Evolutionary conservation across 2,113 vertebrate species (phyloP).

Genomic region (Apus apus): DNA sequence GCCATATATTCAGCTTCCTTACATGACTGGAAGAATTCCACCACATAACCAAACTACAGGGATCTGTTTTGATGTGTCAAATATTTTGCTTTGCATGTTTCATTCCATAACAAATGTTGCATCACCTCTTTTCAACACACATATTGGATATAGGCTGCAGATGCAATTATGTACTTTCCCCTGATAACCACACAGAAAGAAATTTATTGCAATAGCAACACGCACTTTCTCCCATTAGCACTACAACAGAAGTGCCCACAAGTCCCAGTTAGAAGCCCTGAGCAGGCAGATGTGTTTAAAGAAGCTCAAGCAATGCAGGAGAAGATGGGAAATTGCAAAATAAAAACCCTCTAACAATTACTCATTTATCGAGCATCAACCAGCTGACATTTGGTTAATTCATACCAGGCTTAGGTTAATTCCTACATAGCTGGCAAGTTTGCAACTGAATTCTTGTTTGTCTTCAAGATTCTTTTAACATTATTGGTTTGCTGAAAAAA

Average conservation of each 20-base stretch:
- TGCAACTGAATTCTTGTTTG: constrained; percentile 48
- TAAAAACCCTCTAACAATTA: constrained; percentile 42
- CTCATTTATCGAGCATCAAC: constrained; percentile 57
- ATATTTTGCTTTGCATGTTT: background rate
- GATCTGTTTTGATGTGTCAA: background rate
- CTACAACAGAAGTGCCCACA: background rate
- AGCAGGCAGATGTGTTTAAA: background rate
- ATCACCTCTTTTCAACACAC: background rate
- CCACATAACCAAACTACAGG: background rate
- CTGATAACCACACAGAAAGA: background rate
- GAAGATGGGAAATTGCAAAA: constrained; percentile 33
- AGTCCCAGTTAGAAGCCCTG: background rate
- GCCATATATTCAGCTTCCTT: background rate
- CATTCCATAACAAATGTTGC: background rate
- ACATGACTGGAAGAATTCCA: background rate
- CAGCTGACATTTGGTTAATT: constrained; percentile 55
- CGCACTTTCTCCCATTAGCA: background rate
- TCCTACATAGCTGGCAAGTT: constrained; percentile 38
- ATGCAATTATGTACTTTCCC: background rate
- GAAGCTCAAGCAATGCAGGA: background rate
- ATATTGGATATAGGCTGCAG: background rate
- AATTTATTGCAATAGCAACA: background rate
- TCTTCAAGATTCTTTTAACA: constrained; percentile 57
- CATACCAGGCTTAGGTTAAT: constrained; percentile 54
- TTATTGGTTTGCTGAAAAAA: constrained; percentile 51